Evolutionary conservation across 2,113 vertebrate genomes (phyloP).

Genomic region (Phaethornis superciliosus): DNA sequence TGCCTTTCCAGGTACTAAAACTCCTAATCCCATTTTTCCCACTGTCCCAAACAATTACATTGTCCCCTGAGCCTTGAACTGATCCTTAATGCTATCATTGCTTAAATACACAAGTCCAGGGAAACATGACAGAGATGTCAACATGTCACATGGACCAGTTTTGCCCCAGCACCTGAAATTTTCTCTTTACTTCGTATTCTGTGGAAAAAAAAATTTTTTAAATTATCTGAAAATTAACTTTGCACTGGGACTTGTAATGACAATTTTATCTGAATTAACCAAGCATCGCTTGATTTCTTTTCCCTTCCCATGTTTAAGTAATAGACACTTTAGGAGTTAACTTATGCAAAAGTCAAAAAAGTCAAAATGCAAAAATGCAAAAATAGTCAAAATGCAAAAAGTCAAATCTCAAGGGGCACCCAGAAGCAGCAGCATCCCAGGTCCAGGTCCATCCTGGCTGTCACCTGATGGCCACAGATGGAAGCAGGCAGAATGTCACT

Average conservation of each 20-base stretch:
- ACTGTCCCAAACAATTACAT: neutral
- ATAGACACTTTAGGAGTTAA: neutral
- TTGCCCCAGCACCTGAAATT: neutral
- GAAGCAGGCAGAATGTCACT: neutral
- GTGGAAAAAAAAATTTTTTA: neutral
- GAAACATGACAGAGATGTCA: neutral
- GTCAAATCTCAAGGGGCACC: neutral
- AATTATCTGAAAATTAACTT: neutral
- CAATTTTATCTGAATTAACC: conserved; percentile 16
- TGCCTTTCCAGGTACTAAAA: neutral
- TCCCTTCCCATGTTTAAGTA: neutral
- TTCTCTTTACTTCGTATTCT: neutral
- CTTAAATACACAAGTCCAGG: neutral
- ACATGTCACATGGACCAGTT: neutral
- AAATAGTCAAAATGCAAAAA: neutral
- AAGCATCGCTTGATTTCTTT: neutral
- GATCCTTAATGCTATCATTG: neutral
- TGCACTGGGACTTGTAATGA: neutral
- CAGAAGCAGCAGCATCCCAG: neutral
- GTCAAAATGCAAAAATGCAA: neutral
- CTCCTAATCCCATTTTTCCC: neutral
- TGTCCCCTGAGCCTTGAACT: neutral
- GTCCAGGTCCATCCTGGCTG: neutral
- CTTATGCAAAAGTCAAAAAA: neutral
- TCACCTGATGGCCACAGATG: neutral